A percentile compares a stretch with the other conserved stretches of the same genome.
Conservation (phyloP, 2,888 invertebrate genomes). For the Drosophila anomalata region DNA sequence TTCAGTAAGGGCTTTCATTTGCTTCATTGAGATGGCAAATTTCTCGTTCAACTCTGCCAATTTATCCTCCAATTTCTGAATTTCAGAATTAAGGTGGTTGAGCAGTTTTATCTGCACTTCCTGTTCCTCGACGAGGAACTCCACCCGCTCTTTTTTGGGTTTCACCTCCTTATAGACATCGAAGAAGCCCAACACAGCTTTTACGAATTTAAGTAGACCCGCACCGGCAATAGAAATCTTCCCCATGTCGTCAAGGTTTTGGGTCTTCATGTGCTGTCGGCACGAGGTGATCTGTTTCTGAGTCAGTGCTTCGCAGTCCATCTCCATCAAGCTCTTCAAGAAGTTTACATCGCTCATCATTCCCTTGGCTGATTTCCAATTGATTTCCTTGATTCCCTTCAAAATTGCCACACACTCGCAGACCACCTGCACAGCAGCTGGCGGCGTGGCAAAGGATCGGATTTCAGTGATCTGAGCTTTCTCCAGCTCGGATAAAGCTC, state of each 20-base stretch:
- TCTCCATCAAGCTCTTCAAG: constrained; percentile 90
- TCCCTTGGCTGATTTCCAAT: constrained; percentile 95
- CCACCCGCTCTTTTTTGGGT: constrained; percentile 93
- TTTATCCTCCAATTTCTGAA: constrained; percentile 88
- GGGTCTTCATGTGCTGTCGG: constrained; percentile 89
- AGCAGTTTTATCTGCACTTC: constrained; percentile 86
- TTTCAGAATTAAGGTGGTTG: constrained; percentile 90
- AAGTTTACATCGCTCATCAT: constrained; percentile 97
- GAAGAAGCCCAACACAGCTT: constrained; percentile 95
- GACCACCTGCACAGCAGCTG: constrained; percentile 94
- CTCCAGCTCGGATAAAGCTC: constrained; percentile 92
- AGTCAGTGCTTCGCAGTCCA: constrained; percentile 92
- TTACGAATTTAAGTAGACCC: constrained; percentile 93
- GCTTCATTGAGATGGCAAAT: constrained; percentile 90
- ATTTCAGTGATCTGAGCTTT: constrained; percentile 97
- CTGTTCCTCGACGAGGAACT: constrained; percentile 90
- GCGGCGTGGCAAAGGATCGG: constrained; percentile 95
- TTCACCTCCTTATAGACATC: constrained; percentile 93
- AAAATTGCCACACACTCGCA: constrained; percentile 96
- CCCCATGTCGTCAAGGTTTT: constrained; percentile 92
- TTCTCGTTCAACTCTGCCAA: constrained; percentile 88
- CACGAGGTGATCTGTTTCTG: constrained; percentile 89
- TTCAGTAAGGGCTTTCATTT: constrained; percentile 82
- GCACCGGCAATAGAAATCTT: constrained; percentile 93
- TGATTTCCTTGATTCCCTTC: constrained; percentile 92